Base-by-base conservation (phyloP, 2,797 vertebrate genomes). In the Pteropus rufus region DNA sequence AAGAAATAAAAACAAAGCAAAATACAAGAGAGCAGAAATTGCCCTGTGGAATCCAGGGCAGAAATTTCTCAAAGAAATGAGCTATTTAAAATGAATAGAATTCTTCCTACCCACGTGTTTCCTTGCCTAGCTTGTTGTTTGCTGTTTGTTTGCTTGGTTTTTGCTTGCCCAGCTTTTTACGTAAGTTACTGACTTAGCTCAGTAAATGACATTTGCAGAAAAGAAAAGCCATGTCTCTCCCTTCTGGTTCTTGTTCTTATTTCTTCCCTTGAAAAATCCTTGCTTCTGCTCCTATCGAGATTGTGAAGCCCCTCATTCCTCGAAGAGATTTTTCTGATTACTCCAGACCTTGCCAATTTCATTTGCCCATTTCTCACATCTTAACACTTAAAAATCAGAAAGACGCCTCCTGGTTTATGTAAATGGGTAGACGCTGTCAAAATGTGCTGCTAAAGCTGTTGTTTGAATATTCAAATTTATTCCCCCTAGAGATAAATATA, bases 51-150 rank as follows among this genome's bases (percentile, higher is more conserved):
- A 92, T 94, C 80, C 89, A 89, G 87, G 88, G 94, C 89, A 96
- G 96, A 96, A 49, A 87, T 98, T 98, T 98, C 97, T 97, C 95
- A 97, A 96, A 94, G 97, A 98, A 97, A 83, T 91, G 52, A 91
- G 91, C 96, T 96, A 67, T 65, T 95, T 77, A 94, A 31, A 96
- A 95, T 75, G 49, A 87, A 56, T 24, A 73, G 70, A 31, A 23
- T 70, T 41, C 76, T 79, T 52, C 65, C 34, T 29, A 26, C 39
- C 56, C 77, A 41, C 0, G 6, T 73, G 31, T 70, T 76, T 65
- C 81, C 65, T 84, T 39, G 85, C 89, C 62, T 52, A 1, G 79
- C 56, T 75, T 67, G 93, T 36, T 46, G 41, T 85, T 91, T 96
- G 85, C 81, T 91, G 2, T 64, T 80, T 84, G 77, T 41, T 81